Evolutionary conservation across 2,797 vertebrate species (phyloP).

Genomic region (Labroides dimidiatus): DNA sequence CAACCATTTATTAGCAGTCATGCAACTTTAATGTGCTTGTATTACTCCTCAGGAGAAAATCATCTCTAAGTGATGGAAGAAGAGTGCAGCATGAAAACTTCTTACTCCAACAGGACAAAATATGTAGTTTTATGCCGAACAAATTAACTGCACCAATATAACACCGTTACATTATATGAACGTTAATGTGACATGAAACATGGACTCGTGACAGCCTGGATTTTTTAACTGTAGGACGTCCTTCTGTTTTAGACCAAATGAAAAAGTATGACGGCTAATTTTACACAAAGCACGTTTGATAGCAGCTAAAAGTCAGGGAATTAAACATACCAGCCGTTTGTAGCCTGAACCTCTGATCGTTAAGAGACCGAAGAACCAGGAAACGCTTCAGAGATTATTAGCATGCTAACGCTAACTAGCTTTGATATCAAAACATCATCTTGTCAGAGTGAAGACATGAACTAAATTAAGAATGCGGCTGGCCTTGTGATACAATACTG

Average conservation of each 20-base stretch:
- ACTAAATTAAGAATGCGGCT: conserved; percentile 2
- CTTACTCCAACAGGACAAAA: neutral
- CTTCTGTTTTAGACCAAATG: neutral
- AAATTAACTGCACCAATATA: neutral
- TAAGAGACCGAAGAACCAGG: conserved; percentile 64
- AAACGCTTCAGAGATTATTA: conserved; percentile 62
- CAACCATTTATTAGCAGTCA: too few species aligned
- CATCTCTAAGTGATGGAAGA: neutral
- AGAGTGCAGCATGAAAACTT: neutral
- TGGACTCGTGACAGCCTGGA: neutral
- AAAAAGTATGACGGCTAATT: neutral
- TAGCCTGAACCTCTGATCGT: neutral
- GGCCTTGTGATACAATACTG: neutral
- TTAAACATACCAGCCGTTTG: neutral
- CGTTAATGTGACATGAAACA: neutral
- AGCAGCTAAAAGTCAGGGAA: neutral
- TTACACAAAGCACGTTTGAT: neutral
- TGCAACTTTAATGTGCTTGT: neutral
- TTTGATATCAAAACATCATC: conserved; percentile 57
- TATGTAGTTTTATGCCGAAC: neutral
- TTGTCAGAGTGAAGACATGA: conserved; percentile 24
- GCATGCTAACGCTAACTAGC: conserved; percentile 63
- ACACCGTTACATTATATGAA: neutral
- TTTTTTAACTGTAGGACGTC: neutral
- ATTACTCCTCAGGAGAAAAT: neutral